These are phyloP conservation scores for Toxotes lorentzi DNA, from an alignment of 2,797 vertebrate species.

Conservation along the genomic window DNA sequence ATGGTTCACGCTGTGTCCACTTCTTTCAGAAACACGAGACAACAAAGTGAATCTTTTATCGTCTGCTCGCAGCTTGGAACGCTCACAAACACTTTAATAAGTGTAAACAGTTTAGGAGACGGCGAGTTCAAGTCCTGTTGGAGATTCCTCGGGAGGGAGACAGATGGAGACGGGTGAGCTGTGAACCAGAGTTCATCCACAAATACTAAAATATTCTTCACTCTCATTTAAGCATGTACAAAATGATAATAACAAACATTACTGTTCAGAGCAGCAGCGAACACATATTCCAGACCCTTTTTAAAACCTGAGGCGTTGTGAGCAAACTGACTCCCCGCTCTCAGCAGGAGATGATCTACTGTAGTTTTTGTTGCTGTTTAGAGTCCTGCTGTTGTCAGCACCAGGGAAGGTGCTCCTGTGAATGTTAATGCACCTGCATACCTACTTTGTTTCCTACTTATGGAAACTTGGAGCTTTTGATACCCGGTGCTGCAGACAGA, in stretches of 20 bases:
- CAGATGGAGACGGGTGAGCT: slow-evolving; percentile 10
- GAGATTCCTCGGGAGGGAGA: slow-evolving; percentile 22
- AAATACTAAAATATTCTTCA: background rate
- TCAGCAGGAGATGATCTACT: background rate
- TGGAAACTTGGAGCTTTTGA: no score
- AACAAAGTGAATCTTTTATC: slow-evolving; percentile 24
- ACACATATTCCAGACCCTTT: no score
- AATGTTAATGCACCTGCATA: background rate
- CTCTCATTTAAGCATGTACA: background rate
- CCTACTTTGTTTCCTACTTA: no score
- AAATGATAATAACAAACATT: no score
- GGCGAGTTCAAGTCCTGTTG: slow-evolving; percentile 14
- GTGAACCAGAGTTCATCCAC: slow-evolving; percentile 33
- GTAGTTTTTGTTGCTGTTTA: background rate
- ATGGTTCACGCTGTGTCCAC: background rate
- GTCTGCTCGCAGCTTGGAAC: slow-evolving; percentile 8
- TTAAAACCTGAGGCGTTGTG: background rate
- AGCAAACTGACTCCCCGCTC: background rate
- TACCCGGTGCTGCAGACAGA: background rate
- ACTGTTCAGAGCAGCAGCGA: no score
- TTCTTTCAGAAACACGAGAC: slow-evolving; percentile 25
- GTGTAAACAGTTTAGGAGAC: slow-evolving; percentile 33
- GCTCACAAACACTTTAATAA: slow-evolving; percentile 31
- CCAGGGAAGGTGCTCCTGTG: no score
- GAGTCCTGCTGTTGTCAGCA: background rate